Base-by-base conservation (phyloP, 2,113 vertebrate genomes). In the Cercocebus atys region DNA sequence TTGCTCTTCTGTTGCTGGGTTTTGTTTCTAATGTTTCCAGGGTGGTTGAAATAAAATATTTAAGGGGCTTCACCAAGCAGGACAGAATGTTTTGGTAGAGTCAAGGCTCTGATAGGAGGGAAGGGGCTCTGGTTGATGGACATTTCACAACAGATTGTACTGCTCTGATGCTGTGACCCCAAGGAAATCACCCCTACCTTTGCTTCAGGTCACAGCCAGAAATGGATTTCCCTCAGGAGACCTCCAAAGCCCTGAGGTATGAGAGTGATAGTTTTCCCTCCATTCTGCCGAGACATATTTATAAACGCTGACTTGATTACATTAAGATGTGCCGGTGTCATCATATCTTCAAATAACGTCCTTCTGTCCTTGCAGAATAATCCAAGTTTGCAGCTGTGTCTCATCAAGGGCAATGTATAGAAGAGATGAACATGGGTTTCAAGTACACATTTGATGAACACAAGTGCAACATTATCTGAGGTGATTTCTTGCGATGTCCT, bases 221-320 rank as follows among this genome's bases (percentile, higher is more conserved):
- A 55, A 70, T 27, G 45, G 52, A 40, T 88, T 80, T 84, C 70
- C 88, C 32, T 47, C n/a, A 0, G 14, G 55, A 47, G 12, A 40
- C n/a, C n/a, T 72, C 57, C 1, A 0, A 18, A 57, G 45, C 72
- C 66, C 27, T 8, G 27, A 91, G 92, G 45, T 86, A 14, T n/a
- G 85, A 92, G 87, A 88, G 18, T 52, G 45, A 68, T 5, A 38
- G 43, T 93, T 94, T 82, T 52, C 40, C 91, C 20, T 94, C 78
- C 8, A 3, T 73, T 90, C 95, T 91, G 61, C 92, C 43, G 7
- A 30, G 93, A 88, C 75, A 17, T 88, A 84, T 92, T 95, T 97
- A 90, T 82, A 97, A 93, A 93, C 75, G 81, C 86, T 55, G 83
- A 73, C 88, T 93, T 92, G 93, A 97, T 97, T 73, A 81, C 90